Evolutionary conservation across 2,888 invertebrate genomes (phyloP).

Genomic region (Microctonus aethiopoides): DNA sequence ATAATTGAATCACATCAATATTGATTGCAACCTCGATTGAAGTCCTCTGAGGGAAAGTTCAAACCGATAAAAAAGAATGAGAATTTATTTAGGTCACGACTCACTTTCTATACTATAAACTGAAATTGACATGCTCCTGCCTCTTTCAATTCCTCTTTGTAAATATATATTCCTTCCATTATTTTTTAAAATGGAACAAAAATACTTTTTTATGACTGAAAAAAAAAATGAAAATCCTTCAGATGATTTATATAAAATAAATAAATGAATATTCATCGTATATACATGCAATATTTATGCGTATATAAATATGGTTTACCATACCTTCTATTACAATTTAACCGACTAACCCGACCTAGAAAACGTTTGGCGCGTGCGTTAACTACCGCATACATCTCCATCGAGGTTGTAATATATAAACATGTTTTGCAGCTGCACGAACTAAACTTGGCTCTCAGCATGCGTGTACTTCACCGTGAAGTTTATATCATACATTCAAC

Average conservation of each 20-base stretch:
- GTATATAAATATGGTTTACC: not conserved
- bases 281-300: not conserved
- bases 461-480: not conserved
- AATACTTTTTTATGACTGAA: too few species aligned
- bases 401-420: constrained; percentile 13
- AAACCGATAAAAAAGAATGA: not conserved
- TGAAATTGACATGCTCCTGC: not conserved
- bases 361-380: constrained; percentile 8
- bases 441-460: not conserved
- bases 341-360: constrained; percentile 25
- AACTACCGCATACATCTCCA: constrained; percentile 1
- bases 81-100: constrained; percentile 18
- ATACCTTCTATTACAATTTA: not conserved
- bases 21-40: not conserved
- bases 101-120: constrained; percentile 24
- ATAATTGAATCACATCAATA: not conserved
- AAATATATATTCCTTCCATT: not conserved
- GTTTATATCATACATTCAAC: not conserved
- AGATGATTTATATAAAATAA: not conserved
- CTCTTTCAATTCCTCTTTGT: not conserved
- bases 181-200: not conserved
- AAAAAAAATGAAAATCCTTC: not conserved
- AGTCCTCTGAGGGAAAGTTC: not conserved
- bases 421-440: not conserved
- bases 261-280: not conserved